Evolutionary conservation across 2,888 invertebrate genomes (phyloP), one percentile per base, ranked within the genome.

Genomic region (Noctua comes): DNA sequence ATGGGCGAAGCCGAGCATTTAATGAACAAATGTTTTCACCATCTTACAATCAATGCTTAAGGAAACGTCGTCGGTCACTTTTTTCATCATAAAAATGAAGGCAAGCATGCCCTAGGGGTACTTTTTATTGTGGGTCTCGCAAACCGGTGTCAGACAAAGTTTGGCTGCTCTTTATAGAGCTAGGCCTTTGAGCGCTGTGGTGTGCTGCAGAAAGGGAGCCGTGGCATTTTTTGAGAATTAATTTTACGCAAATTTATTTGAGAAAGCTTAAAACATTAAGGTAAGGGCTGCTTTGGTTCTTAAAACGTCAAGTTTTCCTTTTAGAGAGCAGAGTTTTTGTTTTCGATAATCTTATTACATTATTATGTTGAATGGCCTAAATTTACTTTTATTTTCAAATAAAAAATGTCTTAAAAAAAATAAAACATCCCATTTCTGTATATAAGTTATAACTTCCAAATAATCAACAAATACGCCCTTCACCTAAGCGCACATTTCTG

Each of bases 11-110:
- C 90, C 90, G 86, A 91, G 89, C 91, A 88, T 87, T 90, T 93
- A 94, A 93, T 93, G 93, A 93, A 93, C 94, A 93, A 94, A 94
- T 93, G 92, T 94, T 93, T 93, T 92, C 89, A 80, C 88, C 88
- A 89, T 90, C 91, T 89, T 88, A 93, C 93, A 94, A 94, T 94
- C 94, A 91, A 91, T 90, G 91, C 89, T 88, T 86, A 80, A 76
- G 82, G 86, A 90, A 91, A 90, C 88, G 85, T 84, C 87, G 87
- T 80, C 88, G 92, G 93, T 92, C 92, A 95, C 95, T 95, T 95
- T 95, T 95, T 95, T 95, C 94, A 93, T 94, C 92, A 91, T 94
- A 94, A 95, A 94, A 95, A 93, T 92, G 91, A 89, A 86, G 80
- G 88, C 88, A 89, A 89, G 86, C 87, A 79, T 87, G 84, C 89